Percentiles rank a stretch among this genome's conserved stretches.
These are phyloP conservation scores for Heliconius hortense DNA, from an alignment of 2,888 invertebrate genomes.

Conservation along the genomic window DNA sequence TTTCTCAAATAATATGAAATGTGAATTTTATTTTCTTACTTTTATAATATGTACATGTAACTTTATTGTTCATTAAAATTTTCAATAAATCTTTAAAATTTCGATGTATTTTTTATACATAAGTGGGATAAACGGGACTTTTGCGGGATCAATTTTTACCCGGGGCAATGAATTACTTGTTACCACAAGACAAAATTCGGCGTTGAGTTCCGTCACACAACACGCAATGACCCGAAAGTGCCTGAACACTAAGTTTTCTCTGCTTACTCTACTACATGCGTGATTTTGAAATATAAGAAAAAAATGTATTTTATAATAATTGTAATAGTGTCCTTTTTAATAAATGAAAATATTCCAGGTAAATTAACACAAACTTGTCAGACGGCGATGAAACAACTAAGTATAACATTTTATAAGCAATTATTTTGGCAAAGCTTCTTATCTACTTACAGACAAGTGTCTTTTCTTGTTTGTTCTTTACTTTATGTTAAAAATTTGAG, in stretches of 20 bases:
- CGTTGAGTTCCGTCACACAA: too few species aligned
- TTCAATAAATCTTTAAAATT: neutral
- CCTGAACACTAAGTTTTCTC: too few species aligned
- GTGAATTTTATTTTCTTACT: neutral
- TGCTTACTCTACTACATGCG: too few species aligned
- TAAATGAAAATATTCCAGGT: neutral
- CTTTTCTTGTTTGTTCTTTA: slow-evolving; percentile 20
- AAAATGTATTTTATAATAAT: too few species aligned
- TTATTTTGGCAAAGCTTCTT: slow-evolving; percentile 17
- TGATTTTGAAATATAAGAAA: too few species aligned
- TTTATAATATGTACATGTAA: neutral
- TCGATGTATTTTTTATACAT: too few species aligned
- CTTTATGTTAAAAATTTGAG: slow-evolving; percentile 20
- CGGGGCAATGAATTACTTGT: too few species aligned
- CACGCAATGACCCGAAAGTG: too few species aligned
- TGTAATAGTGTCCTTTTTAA: too few species aligned
- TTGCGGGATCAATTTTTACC: too few species aligned
- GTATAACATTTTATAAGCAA: slow-evolving; percentile 6
- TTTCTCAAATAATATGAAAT: neutral
- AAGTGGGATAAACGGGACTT: too few species aligned
- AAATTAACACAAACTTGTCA: neutral
- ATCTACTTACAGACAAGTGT: slow-evolving; percentile 28
- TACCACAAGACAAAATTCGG: too few species aligned
- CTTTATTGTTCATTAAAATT: neutral
- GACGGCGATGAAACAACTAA: neutral